These are phyloP conservation scores for Masnerella sp. DNA, from an alignment of 2,888 invertebrate genomes.

Conservation along the genomic window DNA sequence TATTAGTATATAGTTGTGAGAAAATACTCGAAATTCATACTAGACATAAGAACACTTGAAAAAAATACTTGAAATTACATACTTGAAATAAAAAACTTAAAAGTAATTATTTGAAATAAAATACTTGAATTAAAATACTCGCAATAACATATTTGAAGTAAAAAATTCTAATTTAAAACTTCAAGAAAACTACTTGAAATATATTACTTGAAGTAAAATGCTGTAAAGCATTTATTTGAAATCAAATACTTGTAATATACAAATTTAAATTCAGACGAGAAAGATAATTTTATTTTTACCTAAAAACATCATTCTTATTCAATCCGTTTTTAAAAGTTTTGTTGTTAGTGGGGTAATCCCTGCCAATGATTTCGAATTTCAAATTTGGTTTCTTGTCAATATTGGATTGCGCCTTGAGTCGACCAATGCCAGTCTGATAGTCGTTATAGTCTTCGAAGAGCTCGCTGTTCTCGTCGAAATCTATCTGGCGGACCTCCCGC, in stretches of 20 bases:
- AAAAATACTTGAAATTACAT: no score
- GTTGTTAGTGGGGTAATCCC: constrained; percentile 70
- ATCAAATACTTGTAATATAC: no score
- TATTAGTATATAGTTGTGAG: no score
- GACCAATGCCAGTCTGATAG: constrained; percentile 84
- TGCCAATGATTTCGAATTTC: constrained; percentile 88
- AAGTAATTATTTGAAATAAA: no score
- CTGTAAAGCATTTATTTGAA: neutral
- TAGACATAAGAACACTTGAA: no score
- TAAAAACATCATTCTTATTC: constrained; percentile 38
- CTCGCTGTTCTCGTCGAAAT: constrained; percentile 79
- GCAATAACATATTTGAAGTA: no score
- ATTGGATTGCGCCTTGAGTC: constrained; percentile 87
- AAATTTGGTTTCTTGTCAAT: constrained; percentile 84
- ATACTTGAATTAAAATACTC: no score
- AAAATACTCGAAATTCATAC: no score
- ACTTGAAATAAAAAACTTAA: no score
- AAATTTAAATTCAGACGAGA: neutral
- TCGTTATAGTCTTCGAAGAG: constrained; percentile 87
- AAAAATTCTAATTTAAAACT: no score
- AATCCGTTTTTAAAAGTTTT: neutral
- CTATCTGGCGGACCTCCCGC: constrained; percentile 9
- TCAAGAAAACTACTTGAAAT: no score
- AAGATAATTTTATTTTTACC: constrained; percentile 24
- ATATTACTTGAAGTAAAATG: no score